Base-by-base conservation (phyloP, 1,140 invertebrate genomes). In the Trissolcus basalis region DNA sequence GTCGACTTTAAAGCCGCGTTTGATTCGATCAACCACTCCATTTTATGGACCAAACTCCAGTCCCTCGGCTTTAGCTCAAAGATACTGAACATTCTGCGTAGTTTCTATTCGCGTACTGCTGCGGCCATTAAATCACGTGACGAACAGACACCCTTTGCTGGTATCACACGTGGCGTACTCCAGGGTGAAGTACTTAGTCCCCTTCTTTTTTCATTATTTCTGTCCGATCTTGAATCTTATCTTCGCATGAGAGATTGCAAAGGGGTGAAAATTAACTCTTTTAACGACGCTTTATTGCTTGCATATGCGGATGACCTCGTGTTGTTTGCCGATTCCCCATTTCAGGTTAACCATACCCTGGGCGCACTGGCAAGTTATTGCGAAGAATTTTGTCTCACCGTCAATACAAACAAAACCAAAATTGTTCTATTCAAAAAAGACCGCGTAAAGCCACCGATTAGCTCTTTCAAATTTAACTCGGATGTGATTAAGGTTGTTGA, bases 291-390 rank as follows among this genome's bases (percentile, higher is more conserved):
- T 9, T 27, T 1, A 27, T 11, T 49, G n/a, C 16, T 49, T 3
- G 47, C 47, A 4, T 43, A 49, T 11, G 16, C 47, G 3, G 47
- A 49, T 49, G 47, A 49, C 47, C 47, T 27, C 12, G 39, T 4
- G 10, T 11, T 49, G 4, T 27, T 49, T 11, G 47, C 47, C n/a
- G 19, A 49, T 19, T 7, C 47, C 1, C 47, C 47, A 3, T 49
- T 4, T 1, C 16, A 49, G 13, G 16, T 49, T 1, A 49, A 27
- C 15, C 47, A 11, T 27, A 49, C 2, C 10, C n/a, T 27, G 7
- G 11, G 15, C 6, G 19, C 44, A 2, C 47, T 49, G 33, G 33
- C 33, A 5, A 35, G 33, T 35, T 35, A 35, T 35, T 35, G 33
- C 10, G 33, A 35, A 5, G 10, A 35, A 35, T 35, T 35, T 35